Conservation (phyloP, 2,797 vertebrate species). For the Acipenser oxyrinchus region DNA sequence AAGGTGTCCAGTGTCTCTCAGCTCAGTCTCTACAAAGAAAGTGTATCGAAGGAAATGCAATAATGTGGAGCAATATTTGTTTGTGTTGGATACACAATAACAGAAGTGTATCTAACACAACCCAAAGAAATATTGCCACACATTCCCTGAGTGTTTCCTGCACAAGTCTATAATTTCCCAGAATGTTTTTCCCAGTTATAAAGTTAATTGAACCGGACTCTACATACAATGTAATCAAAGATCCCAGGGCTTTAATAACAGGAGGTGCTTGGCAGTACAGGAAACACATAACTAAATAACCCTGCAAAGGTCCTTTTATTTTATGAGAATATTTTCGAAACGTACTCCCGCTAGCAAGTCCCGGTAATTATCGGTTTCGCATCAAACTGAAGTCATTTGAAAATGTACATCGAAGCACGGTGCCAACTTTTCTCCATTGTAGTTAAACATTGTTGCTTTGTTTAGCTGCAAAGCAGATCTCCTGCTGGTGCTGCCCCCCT, state of each 20-base stretch:
- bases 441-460: conserved; percentile 24
- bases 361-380: conserved; percentile 30
- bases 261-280: not conserved
- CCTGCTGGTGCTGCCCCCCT: not conserved
- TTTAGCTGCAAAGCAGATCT: conserved; percentile 10
- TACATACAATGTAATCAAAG: not conserved
- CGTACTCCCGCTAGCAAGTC: conserved; percentile 25
- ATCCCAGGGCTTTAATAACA: not conserved
- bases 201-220: not conserved
- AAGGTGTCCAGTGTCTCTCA: no score
- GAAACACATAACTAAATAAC: not conserved
- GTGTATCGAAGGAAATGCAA: no score
- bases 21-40: no score
- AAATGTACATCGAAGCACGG: conserved; percentile 27
- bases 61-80: no score
- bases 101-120: no score
- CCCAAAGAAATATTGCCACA: no score
- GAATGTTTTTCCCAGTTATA: no score
- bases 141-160: no score
- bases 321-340: conserved; percentile 27
- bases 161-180: no score
- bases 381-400: conserved; percentile 36
- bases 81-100: no score
- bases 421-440: conserved; percentile 23
- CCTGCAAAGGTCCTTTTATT: conserved; percentile 14